Evolutionary conservation across 1,140 invertebrate genomes (phyloP).

Genomic region (Eriocheir sinensis): DNA sequence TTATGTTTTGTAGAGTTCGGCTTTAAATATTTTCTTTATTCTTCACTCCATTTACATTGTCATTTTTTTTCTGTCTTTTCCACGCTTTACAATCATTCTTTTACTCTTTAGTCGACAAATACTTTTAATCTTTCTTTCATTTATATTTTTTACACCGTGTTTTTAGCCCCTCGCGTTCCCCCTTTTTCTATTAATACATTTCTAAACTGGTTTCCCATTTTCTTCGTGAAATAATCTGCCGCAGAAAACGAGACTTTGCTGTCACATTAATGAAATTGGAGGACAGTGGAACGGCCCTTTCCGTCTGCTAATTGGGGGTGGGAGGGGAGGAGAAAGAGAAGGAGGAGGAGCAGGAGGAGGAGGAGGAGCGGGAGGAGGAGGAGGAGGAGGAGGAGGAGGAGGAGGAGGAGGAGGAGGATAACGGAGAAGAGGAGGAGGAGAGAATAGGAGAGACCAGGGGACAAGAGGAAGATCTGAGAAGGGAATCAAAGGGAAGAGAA

Average conservation of each 20-base stretch:
- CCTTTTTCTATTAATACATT: no score
- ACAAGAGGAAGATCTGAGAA: not conserved
- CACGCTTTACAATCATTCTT: no score
- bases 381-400: not conserved
- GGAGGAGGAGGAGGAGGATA: not conserved
- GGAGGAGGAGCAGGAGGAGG: not conserved
- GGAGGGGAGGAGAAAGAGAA: not conserved
- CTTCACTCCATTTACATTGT: not conserved
- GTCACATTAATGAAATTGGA: constrained; percentile 16
- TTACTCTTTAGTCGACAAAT: no score
- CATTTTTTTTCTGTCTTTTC: no score
- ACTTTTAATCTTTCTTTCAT: no score
- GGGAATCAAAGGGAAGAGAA: not conserved
- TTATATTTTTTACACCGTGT: no score
- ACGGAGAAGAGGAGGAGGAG: not conserved
- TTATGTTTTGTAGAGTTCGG: not conserved
- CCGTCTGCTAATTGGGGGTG: not conserved
- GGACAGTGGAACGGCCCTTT: not conserved
- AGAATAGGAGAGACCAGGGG: not conserved
- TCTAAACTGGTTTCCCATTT: no score
- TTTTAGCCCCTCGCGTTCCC: no score
- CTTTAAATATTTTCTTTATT: not conserved
- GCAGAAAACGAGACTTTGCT: not conserved
- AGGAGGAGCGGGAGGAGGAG: no score
- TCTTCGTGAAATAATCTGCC: constrained; percentile 14